Evolutionary conservation across 2,113 vertebrate genomes (phyloP).

Genomic region (Microtus ochrogaster): DNA sequence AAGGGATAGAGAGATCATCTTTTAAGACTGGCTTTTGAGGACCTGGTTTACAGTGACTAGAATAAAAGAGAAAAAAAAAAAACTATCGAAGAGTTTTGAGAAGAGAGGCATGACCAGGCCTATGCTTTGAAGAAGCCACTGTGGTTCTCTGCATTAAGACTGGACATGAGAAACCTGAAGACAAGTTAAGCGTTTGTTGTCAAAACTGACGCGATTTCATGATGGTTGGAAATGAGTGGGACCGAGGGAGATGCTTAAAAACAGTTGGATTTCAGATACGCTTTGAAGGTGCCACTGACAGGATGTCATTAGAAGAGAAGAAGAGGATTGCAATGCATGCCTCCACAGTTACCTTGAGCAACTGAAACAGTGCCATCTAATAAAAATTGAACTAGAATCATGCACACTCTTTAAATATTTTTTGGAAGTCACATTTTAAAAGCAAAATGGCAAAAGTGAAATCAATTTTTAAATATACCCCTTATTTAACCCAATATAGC

Average conservation of each 20-base stretch:
- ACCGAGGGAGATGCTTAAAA: background rate
- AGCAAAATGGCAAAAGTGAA: slow-evolving; percentile 10
- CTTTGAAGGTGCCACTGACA: background rate
- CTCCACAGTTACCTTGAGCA: background rate
- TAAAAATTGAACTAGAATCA: background rate
- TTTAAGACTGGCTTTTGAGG: background rate
- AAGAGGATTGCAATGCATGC: background rate
- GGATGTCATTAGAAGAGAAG: background rate
- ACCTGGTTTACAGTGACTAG: background rate
- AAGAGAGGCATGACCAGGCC: background rate
- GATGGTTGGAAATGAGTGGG: background rate
- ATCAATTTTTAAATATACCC: background rate
- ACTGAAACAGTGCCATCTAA: background rate
- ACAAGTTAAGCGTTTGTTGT: background rate
- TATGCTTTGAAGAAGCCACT: background rate
- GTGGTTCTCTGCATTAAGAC: background rate
- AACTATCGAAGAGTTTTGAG: background rate
- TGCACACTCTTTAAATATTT: background rate
- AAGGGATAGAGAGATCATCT: background rate
- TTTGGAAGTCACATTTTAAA: slow-evolving; percentile 1
- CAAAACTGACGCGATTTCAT: background rate
- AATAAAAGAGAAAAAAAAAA: background rate
- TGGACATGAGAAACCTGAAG: background rate
- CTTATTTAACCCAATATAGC: slow-evolving; percentile 1
- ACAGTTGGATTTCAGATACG: background rate